phyloP scores from a whole-genome alignment of 2,113 vertebrate species.

The Amphilophus citrinellus region DNA sequence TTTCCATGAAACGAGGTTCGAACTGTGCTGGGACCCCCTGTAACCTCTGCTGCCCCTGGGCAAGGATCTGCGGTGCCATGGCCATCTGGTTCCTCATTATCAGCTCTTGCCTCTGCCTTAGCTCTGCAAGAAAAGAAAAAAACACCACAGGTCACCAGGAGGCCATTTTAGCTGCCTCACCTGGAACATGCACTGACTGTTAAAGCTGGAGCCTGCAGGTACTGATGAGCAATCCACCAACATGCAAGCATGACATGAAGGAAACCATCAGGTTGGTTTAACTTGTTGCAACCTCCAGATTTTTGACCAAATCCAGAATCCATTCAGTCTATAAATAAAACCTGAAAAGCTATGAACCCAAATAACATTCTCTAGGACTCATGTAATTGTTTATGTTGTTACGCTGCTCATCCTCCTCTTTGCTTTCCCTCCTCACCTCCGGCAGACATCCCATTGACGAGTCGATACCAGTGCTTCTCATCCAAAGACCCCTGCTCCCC shows the following conservation, averaged over 20 bases:
- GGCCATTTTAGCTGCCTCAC: background rate
- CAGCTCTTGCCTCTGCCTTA: constrained; percentile 89
- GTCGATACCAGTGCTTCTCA: constrained; percentile 88
- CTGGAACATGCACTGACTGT: constrained; percentile 8
- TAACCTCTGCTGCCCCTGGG: constrained; percentile 86
- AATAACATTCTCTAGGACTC: background rate
- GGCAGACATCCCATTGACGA: constrained; percentile 88
- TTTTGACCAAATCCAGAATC: background rate
- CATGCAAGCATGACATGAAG: background rate
- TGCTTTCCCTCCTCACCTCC: constrained; percentile 80
- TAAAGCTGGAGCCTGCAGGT: constrained; percentile 6
- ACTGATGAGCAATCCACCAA: background rate
- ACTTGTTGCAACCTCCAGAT: background rate
- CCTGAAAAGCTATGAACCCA: background rate
- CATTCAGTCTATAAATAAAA: background rate
- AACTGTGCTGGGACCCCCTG: constrained; percentile 86
- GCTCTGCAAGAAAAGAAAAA: constrained; percentile 78
- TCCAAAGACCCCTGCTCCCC: constrained; percentile 86
- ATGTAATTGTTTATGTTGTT: background rate
- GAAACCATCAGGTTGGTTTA: background rate
- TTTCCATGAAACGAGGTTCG: constrained; percentile 88
- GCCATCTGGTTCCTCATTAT: constrained; percentile 93
- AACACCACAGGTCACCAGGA: constrained; percentile 22
- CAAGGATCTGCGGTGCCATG: constrained; percentile 87
- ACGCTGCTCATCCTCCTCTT: background rate